Conservation (phyloP, 2,113 vertebrate species). For the Sapayoa aenigma region DNA sequence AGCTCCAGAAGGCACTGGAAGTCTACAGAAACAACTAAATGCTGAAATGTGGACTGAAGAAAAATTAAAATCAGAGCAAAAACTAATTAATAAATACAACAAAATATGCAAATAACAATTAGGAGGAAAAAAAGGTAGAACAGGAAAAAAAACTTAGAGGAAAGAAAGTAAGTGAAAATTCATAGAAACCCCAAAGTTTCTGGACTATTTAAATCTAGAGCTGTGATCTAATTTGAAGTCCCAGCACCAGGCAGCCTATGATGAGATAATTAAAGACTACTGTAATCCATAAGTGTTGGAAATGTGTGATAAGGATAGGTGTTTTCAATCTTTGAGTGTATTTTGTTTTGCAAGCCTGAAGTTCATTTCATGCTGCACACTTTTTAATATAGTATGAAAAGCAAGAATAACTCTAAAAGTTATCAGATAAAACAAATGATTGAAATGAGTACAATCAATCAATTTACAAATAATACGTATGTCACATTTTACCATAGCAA, state of each 20-base stretch:
- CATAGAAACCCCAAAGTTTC: not conserved
- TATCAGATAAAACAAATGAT: not conserved
- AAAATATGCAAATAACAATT: not conserved
- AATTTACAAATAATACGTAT: not conserved
- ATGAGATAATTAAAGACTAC: not conserved
- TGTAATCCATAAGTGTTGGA: not conserved
- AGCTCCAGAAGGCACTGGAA: not conserved
- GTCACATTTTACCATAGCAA: not conserved
- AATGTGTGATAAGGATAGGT: not conserved
- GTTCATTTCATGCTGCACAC: not conserved
- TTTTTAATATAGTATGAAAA: not conserved
- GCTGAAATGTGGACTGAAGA: not conserved
- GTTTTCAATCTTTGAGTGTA: not conserved
- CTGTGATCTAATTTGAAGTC: not conserved
- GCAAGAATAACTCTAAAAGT: not conserved
- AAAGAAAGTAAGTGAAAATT: not conserved
- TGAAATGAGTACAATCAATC: not conserved
- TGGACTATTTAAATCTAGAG: not conserved
- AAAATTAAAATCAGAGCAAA: not conserved
- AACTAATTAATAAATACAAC: not conserved
- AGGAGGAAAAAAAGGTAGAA: fast-evolving
- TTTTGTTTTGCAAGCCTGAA: not conserved
- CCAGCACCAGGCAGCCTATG: not conserved
- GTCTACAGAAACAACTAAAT: not conserved
- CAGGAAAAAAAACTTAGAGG: not conserved